phyloP scores from a whole-genome alignment of 2,113 vertebrate genomes.

The Ailuropoda melanoleuca region DNA sequence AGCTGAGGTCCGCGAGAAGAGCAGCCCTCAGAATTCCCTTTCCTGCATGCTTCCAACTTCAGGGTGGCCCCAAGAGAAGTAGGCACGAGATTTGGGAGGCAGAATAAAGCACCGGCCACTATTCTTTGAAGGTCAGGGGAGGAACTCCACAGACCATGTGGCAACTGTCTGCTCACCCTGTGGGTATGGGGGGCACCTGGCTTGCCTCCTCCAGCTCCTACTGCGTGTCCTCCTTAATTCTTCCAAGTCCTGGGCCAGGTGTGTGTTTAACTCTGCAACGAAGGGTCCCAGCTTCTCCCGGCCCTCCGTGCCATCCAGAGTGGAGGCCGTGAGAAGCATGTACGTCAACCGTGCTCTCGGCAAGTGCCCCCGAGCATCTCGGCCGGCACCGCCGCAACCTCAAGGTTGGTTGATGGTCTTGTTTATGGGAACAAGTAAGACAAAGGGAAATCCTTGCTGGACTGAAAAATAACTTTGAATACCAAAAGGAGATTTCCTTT shows the following conservation, averaged over 20 bases:
- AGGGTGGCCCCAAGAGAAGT: background rate
- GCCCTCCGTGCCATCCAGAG: background rate
- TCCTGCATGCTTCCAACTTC: background rate
- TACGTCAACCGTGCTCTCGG: background rate
- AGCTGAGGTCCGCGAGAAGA: background rate
- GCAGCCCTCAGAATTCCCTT: background rate
- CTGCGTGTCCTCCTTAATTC: background rate
- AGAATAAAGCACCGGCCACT: background rate
- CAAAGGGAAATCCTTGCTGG: background rate
- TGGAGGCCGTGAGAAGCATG: background rate
- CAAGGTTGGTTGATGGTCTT: background rate
- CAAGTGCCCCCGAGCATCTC: background rate
- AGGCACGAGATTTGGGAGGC: background rate
- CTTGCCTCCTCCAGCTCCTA: background rate
- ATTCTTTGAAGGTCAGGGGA: background rate
- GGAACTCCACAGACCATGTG: background rate
- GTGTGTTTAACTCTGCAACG: background rate
- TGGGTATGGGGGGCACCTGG: background rate
- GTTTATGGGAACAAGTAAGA: background rate
- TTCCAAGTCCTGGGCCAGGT: background rate
- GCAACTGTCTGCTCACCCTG: background rate
- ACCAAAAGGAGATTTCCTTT: background rate
- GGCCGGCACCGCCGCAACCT: background rate
- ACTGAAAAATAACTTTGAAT: background rate
- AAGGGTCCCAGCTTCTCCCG: background rate